These are phyloP conservation scores for Paguma larvata DNA, from an alignment of 2,797 vertebrate genomes.

Conservation along the genomic window DNA sequence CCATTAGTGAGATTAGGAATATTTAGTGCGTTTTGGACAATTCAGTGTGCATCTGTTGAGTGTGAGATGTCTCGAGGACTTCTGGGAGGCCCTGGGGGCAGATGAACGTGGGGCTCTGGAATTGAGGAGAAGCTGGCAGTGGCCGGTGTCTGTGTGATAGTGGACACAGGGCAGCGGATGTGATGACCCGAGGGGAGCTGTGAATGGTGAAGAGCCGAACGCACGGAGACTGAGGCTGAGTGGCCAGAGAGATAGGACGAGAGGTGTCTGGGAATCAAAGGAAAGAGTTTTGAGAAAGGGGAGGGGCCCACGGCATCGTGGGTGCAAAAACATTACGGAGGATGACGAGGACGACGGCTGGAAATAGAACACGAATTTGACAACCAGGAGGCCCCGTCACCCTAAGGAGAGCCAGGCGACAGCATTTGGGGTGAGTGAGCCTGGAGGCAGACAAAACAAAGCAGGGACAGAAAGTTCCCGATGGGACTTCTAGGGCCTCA, in stretches of 20 bases:
- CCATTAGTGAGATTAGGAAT: background rate
- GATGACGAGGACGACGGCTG: background rate
- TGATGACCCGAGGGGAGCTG: background rate
- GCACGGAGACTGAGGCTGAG: background rate
- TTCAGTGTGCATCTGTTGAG: background rate
- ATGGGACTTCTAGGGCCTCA: background rate
- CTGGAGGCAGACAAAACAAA: background rate
- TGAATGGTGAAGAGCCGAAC: background rate
- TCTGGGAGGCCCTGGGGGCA: background rate
- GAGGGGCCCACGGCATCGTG: background rate
- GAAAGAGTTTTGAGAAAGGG: background rate
- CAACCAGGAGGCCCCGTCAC: background rate
- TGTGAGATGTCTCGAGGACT: background rate
- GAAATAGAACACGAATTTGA: background rate
- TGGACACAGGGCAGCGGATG: background rate
- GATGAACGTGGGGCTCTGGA: background rate
- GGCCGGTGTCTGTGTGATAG: fast-evolving
- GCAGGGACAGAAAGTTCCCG: background rate
- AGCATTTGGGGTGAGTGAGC: background rate
- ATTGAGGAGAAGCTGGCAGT: background rate
- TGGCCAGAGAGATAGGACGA: background rate
- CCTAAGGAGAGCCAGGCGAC: background rate
- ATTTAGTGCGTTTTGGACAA: background rate
- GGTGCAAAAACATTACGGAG: background rate
- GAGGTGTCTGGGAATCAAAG: background rate